A percentile compares a stretch with the other conserved stretches of the same genome.
These are phyloP conservation scores for Mayetiola destructor DNA, from an alignment of 2,888 invertebrate genomes.

Conservation along the genomic window DNA sequence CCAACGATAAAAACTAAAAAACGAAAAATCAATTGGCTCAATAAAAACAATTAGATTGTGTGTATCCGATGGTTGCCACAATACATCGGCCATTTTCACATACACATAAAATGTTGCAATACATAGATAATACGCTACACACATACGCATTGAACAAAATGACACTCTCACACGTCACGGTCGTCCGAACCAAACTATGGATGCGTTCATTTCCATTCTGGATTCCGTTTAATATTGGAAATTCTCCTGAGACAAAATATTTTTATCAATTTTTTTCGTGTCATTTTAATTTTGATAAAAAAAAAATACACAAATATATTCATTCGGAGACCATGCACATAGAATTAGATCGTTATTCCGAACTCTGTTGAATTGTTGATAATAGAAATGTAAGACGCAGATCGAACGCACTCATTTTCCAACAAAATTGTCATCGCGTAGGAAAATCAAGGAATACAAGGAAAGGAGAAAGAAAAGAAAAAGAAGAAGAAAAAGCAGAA, in stretches of 20 bases:
- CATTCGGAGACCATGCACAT: too few species aligned
- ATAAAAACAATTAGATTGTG: slow-evolving; percentile 1
- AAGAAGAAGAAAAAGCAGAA: too few species aligned
- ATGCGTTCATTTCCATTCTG: slow-evolving; percentile 7
- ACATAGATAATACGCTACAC: not conserved
- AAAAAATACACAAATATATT: too few species aligned
- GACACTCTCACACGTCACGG: slow-evolving; percentile 4
- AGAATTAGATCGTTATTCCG: too few species aligned
- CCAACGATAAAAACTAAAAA: not conserved
- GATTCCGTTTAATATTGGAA: too few species aligned
- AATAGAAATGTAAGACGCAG: too few species aligned
- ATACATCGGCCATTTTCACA: not conserved
- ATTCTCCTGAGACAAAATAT: not conserved
- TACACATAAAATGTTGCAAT: not conserved
- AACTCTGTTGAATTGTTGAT: too few species aligned
- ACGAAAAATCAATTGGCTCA: not conserved
- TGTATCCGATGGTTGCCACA: not conserved
- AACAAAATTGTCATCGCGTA: too few species aligned
- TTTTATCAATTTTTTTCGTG: not conserved
- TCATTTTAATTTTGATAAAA: too few species aligned
- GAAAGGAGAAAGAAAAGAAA: too few species aligned
- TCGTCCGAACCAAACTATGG: not conserved
- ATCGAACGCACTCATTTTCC: too few species aligned
- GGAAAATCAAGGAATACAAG: too few species aligned
- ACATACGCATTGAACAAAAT: not conserved